Evolutionary conservation across 2,888 invertebrate genomes (phyloP), one percentile per base, ranked within the genome.

Genomic region (Pyrocoelia pectoralis): DNA sequence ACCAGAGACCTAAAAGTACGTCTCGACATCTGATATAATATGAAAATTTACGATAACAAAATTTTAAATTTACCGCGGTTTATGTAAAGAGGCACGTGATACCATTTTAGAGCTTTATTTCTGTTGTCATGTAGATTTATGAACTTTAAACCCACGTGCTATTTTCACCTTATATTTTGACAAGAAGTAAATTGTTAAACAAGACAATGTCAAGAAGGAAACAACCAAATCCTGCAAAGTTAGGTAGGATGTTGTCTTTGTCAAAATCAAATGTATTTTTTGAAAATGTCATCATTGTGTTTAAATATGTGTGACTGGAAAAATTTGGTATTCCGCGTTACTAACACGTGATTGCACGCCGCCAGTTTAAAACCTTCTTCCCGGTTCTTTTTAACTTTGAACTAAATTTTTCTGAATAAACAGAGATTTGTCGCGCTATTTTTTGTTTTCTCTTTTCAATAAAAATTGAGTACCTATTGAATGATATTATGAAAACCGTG

Each of bases 221-320:
- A 70, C 76, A 76, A 66, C 73, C 76, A 24, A 76, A 77, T 74
- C 76, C 76, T 43, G 76, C 76, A 52, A 76, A 76, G 73, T 69
- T 76, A 67, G 76, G 76, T 76, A 72, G 61, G 70, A 65, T 50
- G 29, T 8, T 29, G 24, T n/a, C 10, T n/a, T 19, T 28, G 29
- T 48, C 10, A 14, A 24, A 48, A 48, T 48, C 8, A 8, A 13
- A 1, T 41, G 41, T 14, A 14, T 41, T 5, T 12, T 9, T 5
- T 38, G n/a, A n/a, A 38, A 2, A 5, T 38, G 8, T 24, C 8
- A 24, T n/a, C n/a, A n/a, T n/a, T n/a, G n/a, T n/a, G n/a, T n/a
- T n/a, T n/a, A n/a, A n/a, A n/a, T n/a, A n/a, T n/a, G n/a, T n/a
- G n/a, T n/a, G n/a, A n/a, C n/a, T n/a, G n/a, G n/a, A n/a, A n/a